Evolutionary conservation across 2,888 invertebrate genomes (phyloP).

Genomic region (Colostygia pectinataria): DNA sequence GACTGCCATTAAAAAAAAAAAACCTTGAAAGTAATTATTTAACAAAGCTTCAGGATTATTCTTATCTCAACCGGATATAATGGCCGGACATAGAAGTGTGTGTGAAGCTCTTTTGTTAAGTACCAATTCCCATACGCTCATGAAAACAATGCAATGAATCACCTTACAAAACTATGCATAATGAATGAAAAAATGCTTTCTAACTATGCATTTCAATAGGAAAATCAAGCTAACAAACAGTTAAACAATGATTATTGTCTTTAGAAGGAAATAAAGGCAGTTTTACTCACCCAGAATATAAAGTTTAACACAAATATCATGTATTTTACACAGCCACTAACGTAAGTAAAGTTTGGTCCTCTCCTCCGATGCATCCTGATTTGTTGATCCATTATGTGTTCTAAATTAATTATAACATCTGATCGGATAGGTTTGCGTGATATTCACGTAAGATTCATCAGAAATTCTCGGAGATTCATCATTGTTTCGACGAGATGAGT

Average conservation of each 20-base stretch:
- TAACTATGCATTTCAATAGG: no score
- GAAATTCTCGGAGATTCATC: constrained; percentile 5
- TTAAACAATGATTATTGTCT: not conserved
- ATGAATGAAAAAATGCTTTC: no score
- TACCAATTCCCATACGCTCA: no score
- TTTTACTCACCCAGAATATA: constrained; percentile 91
- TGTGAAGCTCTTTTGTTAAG: no score
- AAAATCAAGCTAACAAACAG: constrained; percentile 4
- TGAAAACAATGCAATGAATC: no score
- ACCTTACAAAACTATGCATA: no score
- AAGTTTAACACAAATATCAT: constrained; percentile 95
- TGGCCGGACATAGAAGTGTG: no score
- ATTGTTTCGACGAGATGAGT: constrained; percentile 10
- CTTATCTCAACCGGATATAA: no score
- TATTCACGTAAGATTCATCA: not conserved
- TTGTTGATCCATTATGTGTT: constrained; percentile 33
- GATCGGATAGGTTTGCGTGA: not conserved
- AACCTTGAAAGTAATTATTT: no score
- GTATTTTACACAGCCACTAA: constrained; percentile 94
- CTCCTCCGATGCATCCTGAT: constrained; percentile 84
- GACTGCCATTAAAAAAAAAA: no score
- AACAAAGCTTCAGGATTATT: no score
- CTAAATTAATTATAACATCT: constrained; percentile 1
- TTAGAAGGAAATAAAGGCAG: not conserved
- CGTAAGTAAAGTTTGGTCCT: constrained; percentile 89